These are phyloP conservation scores for Heterodera carotae DNA, from an alignment of 1,140 invertebrate species.

Conservation along the genomic window DNA sequence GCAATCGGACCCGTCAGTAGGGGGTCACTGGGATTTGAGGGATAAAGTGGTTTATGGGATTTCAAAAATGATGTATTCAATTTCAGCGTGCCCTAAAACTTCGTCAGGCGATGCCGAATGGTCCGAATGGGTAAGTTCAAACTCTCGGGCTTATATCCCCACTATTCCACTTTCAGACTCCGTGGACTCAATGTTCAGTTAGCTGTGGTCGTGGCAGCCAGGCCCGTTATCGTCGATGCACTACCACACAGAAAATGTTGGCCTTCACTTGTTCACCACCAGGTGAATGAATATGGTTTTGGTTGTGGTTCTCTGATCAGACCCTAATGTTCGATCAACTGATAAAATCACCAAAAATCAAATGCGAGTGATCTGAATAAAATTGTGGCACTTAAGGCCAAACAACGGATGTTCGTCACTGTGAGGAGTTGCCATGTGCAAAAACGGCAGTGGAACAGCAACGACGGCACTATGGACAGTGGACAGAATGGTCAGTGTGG, in stretches of 20 bases:
- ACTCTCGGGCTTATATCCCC: neutral
- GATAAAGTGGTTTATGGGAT: too few relatives aligned
- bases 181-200: conserved; percentile 41
- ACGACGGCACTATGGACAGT: conserved; percentile 27
- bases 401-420: conserved; percentile 62
- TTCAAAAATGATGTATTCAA: too few relatives aligned
- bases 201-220: conserved; percentile 62
- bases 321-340: too few relatives aligned
- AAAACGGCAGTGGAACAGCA: neutral
- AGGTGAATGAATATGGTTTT: too few relatives aligned
- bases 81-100: conserved; percentile 48
- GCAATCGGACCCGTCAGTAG: conserved; percentile 41
- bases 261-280: conserved; percentile 61
- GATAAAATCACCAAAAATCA: too few relatives aligned
- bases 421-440: conserved; percentile 57
- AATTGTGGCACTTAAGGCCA: conserved; percentile 43
- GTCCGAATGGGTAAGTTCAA: conserved; percentile 52
- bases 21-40: too few relatives aligned
- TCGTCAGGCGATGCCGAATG: conserved; percentile 47
- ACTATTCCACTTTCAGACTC: neutral
- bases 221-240: conserved; percentile 60
- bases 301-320: too few relatives aligned
- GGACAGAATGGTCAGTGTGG: conserved; percentile 55
- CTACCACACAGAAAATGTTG: conserved; percentile 56
- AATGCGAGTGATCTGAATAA: too few relatives aligned